These are phyloP conservation scores for Diorhabda elongata DNA, from an alignment of 1,140 invertebrate genomes.

Conservation along the genomic window DNA sequence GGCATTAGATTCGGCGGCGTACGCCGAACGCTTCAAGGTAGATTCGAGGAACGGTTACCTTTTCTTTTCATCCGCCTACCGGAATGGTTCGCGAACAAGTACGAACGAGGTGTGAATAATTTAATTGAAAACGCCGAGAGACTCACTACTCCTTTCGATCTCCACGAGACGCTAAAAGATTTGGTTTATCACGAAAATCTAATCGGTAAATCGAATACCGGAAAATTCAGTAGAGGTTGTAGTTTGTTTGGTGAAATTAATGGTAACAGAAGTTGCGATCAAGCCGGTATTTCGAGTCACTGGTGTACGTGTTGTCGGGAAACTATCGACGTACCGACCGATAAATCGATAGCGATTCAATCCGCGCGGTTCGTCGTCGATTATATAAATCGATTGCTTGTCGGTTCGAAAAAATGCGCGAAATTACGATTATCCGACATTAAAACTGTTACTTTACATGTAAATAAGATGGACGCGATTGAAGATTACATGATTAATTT, in stretches of 20 bases:
- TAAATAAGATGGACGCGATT: conserved; percentile 44
- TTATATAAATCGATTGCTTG: conserved; percentile 61
- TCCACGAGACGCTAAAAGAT: conserved; percentile 67
- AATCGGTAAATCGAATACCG: conserved; percentile 32
- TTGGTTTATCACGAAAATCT: conserved; percentile 52
- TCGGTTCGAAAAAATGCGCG: conserved; percentile 57
- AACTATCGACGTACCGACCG: conserved; percentile 51
- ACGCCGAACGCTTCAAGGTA: conserved; percentile 74
- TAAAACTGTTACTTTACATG: conserved; percentile 53
- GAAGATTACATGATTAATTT: conserved; percentile 58
- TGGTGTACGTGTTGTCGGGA: conserved; percentile 84
- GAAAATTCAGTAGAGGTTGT: conserved; percentile 44
- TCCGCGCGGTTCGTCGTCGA: conserved; percentile 56
- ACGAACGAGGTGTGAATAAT: conserved; percentile 58
- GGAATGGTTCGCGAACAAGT: conserved; percentile 55
- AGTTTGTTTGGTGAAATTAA: conserved; percentile 72
- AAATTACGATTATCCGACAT: conserved; percentile 53
- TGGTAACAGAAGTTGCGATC: conserved; percentile 64
- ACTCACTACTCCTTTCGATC: conserved; percentile 77
- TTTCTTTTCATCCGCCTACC: conserved; percentile 80
- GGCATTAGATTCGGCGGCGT: conserved; percentile 84
- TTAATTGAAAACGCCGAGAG: conserved; percentile 68
- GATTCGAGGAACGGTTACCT: conserved; percentile 85
- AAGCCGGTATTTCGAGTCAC: conserved; percentile 70
- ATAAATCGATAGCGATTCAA: conserved; percentile 48